Percentiles rank a stretch among this genome's conserved stretches.
Conservation (phyloP, 2,113 vertebrate genomes). For the Sylvia atricapilla region DNA sequence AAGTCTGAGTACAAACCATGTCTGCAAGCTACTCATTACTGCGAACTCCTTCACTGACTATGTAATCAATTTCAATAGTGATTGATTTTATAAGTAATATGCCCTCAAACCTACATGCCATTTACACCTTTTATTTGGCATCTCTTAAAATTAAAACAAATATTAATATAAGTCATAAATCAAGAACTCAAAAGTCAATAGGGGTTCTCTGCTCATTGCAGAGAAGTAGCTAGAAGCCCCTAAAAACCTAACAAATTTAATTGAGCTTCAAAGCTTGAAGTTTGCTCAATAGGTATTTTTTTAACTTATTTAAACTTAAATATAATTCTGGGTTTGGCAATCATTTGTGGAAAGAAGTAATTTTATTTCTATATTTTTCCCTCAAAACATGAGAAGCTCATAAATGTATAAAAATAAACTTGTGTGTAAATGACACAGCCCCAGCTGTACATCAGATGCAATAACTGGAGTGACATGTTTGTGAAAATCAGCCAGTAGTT, state of each 20-base stretch:
- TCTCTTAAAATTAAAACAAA: constrained; percentile 5
- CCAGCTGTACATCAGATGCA: not conserved
- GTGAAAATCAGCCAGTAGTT: not conserved
- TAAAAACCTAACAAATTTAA: not conserved
- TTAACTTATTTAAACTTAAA: not conserved
- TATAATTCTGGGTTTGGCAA: not conserved
- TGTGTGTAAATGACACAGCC: not conserved
- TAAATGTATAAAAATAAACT: not conserved
- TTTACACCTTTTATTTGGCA: constrained; percentile 1
- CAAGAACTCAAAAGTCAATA: not conserved
- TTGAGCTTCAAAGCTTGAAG: not conserved
- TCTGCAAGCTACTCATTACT: not conserved
- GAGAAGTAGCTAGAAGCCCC: not conserved
- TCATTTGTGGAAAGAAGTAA: not conserved
- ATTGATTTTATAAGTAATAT: not conserved
- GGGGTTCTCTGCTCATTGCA: not conserved
- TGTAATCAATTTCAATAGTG: constrained; percentile 13
- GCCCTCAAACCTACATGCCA: not conserved
- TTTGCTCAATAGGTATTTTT: not conserved
- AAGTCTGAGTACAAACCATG: not conserved
- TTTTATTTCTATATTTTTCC: not conserved
- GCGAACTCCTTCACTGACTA: not conserved
- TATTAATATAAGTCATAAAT: constrained; percentile 26
- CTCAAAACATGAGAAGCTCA: not conserved
- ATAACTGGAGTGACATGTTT: not conserved